Evolutionary conservation across 2,113 vertebrate species (phyloP).

Genomic region (Perca schrenkii): DNA sequence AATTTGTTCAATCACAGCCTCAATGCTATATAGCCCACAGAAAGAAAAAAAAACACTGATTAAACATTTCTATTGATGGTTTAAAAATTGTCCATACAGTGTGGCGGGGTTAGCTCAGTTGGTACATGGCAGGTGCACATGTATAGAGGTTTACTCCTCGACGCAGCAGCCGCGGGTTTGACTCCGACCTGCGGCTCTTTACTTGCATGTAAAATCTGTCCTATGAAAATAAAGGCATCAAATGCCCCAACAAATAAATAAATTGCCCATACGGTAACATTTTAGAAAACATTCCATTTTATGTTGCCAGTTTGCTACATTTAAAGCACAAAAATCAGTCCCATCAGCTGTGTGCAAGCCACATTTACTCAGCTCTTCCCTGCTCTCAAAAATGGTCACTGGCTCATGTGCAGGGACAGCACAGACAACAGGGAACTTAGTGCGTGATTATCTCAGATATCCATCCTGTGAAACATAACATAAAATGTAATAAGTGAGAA

Average conservation of each 20-base stretch:
- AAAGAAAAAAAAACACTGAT: not conserved
- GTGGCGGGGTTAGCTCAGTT: no score
- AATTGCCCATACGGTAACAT: not conserved
- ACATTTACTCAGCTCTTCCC: constrained; percentile 6
- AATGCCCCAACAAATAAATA: no score
- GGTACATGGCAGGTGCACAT: no score
- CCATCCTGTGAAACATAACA: constrained; percentile 23
- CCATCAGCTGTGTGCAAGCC: not conserved
- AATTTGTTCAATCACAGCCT: not conserved
- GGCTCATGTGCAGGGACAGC: constrained; percentile 9
- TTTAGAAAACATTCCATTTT: constrained; percentile 20
- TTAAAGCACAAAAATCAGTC: not conserved
- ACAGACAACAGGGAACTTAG: constrained; percentile 22
- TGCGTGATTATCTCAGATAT: constrained; percentile 40
- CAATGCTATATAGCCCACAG: not conserved
- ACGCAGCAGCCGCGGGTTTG: no score
- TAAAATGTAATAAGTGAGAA: constrained; percentile 42
- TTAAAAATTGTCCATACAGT: not conserved
- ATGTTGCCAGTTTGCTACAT: not conserved
- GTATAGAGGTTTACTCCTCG: no score
- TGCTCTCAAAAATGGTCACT: constrained; percentile 16
- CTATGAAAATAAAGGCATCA: no score
- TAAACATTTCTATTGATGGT: not conserved
- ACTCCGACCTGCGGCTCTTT: no score
- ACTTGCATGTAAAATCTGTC: no score